Conservation (phyloP, 2,797 vertebrate genomes). For the Apogon talboti region DNA sequence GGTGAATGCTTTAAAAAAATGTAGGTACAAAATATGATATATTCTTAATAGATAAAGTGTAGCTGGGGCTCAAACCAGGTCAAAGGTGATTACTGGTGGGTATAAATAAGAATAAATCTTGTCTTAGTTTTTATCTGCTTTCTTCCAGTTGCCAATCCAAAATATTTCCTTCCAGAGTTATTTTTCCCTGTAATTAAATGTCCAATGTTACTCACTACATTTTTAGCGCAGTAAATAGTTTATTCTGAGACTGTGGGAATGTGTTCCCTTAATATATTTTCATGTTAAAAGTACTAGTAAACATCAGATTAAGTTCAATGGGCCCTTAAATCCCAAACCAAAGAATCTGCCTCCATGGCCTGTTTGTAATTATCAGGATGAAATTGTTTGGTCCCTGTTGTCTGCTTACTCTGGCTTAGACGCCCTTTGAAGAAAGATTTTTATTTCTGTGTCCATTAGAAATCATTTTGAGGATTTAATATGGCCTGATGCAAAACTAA, state of each 20-base stretch:
- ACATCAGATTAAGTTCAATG: constrained; percentile 35
- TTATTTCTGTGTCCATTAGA: neutral
- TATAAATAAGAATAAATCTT: no score
- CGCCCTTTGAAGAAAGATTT: neutral
- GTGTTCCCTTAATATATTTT: constrained; percentile 46
- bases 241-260: neutral
- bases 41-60: no score
- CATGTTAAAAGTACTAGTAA: constrained; percentile 24
- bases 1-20: no score
- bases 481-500: neutral
- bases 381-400: constrained; percentile 25
- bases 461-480: constrained; percentile 14
- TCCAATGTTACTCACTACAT: neutral
- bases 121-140: no score
- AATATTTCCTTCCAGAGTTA: no score
- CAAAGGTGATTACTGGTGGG: no score
- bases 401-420: constrained; percentile 14
- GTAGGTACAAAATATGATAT: no score
- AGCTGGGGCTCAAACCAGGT: no score
- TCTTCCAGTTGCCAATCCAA: no score
- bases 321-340: constrained; percentile 27
- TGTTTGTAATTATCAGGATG: constrained; percentile 64
- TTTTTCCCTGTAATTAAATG: no score
- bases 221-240: constrained; percentile 24
- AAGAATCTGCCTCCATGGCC: constrained; percentile 18